Evolutionary conservation across 2,888 invertebrate species (phyloP).

Genomic region (Sycophila texana): DNA sequence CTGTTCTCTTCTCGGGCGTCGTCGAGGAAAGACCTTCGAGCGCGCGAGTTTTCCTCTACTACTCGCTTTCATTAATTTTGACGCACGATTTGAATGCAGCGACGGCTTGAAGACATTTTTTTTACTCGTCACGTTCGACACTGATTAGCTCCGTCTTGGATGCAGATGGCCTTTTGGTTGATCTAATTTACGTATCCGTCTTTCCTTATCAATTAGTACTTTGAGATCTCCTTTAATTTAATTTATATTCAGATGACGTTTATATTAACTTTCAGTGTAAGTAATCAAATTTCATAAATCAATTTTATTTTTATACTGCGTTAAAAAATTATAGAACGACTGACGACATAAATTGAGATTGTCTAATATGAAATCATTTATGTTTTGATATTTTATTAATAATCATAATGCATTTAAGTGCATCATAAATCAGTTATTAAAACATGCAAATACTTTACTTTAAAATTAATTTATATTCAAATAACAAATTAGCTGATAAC

Average conservation of each 20-base stretch:
- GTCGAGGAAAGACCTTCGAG: neutral
- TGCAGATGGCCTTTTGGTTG: neutral
- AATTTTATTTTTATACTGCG: too few species aligned
- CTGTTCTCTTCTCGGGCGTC: conserved; percentile 66
- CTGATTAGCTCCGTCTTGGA: conserved; percentile 2
- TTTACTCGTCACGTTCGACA: conserved; percentile 1
- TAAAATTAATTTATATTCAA: too few species aligned
- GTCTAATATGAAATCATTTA: too few species aligned
- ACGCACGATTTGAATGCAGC: conserved; percentile 33
- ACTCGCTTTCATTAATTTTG: conserved; percentile 40
- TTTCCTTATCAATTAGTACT: neutral
- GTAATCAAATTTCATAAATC: too few species aligned
- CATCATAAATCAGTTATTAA: too few species aligned
- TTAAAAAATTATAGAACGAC: too few species aligned
- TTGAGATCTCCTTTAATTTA: neutral
- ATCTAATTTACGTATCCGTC: neutral
- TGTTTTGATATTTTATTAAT: too few species aligned
- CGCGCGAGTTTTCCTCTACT: conserved; percentile 12
- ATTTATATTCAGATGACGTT: neutral
- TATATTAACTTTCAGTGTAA: too few species aligned
- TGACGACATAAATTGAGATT: too few species aligned
- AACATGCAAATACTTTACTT: too few species aligned
- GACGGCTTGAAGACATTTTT: conserved; percentile 7
- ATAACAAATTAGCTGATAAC: neutral
- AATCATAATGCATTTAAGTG: too few species aligned